Percentiles rank a stretch among this genome's conserved stretches.
These are phyloP conservation scores for Azorinus chamasolen DNA, from an alignment of 2,888 invertebrate genomes.

Conservation along the genomic window DNA sequence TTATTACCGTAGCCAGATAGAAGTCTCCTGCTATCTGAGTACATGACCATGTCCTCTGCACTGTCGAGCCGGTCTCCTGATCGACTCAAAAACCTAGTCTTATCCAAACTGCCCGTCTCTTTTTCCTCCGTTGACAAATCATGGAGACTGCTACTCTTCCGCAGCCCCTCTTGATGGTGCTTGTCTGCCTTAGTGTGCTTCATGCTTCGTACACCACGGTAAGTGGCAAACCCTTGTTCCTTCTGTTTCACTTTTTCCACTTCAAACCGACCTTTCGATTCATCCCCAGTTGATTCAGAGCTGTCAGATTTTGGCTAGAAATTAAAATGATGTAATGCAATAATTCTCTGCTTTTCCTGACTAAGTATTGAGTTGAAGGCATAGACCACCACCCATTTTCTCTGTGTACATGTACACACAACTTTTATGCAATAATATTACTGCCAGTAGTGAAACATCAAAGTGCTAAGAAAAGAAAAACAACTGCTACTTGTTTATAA, in stretches of 20 bases:
- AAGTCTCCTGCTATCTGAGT: slow-evolving; percentile 51
- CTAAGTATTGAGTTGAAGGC: too few species aligned
- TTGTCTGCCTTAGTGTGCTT: slow-evolving; percentile 83
- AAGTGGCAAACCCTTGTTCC: slow-evolving; percentile 76
- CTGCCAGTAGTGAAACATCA: too few species aligned
- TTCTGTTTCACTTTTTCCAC: slow-evolving; percentile 73
- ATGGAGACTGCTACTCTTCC: slow-evolving; percentile 84
- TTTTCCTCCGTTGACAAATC: slow-evolving; percentile 77
- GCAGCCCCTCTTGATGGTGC: slow-evolving; percentile 81
- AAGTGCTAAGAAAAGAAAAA: too few species aligned
- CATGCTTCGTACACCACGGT: slow-evolving; percentile 83
- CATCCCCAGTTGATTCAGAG: slow-evolving; percentile 30
- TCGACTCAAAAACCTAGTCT: slow-evolving; percentile 78
- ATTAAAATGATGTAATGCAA: neutral
- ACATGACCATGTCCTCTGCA: slow-evolving; percentile 32
- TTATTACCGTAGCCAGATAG: slow-evolving; percentile 68
- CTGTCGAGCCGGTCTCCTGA: slow-evolving; percentile 79
- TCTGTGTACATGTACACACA: too few species aligned
- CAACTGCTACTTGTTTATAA: too few species aligned
- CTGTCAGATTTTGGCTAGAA: slow-evolving; percentile 45
- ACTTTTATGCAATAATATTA: too few species aligned
- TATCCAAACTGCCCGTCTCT: slow-evolving; percentile 63
- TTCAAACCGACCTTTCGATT: slow-evolving; percentile 63
- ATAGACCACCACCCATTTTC: too few species aligned
- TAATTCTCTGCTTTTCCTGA: neutral